Evolutionary conservation across 2,888 invertebrate genomes (phyloP).

Genomic region (Metallyticus violacea): DNA sequence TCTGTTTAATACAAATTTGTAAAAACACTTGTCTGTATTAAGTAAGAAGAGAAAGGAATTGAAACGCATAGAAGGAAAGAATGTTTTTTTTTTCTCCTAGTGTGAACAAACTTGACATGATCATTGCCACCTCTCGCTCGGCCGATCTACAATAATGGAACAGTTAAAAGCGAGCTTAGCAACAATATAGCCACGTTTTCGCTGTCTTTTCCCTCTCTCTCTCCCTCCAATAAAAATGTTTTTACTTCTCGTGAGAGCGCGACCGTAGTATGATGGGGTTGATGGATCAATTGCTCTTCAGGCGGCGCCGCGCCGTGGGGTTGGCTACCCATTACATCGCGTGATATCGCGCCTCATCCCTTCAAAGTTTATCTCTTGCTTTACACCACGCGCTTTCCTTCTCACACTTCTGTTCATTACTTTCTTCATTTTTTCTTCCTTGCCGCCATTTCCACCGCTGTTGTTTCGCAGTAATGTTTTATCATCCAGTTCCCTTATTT

Average conservation of each 20-base stretch:
- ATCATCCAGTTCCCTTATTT: background rate
- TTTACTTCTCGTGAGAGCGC: background rate
- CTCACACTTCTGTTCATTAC: background rate
- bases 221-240: background rate
- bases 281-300: background rate
- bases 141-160: background rate
- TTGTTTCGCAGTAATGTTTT: background rate
- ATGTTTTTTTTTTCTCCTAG: no score
- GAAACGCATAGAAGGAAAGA: no score
- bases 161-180: no score
- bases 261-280: no score
- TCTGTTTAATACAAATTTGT: no score
- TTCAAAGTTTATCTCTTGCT: conserved; percentile 6
- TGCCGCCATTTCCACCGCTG: no score
- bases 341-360: background rate
- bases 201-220: no score
- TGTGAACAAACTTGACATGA: background rate
- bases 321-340: conserved; percentile 7
- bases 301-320: no score
- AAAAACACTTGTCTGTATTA: no score
- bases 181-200: no score
- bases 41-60: background rate
- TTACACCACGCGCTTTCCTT: background rate
- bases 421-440: background rate
- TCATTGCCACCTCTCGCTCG: background rate